Evolutionary conservation across 2,797 vertebrate genomes (phyloP).

Genomic region (Channa striata): DNA sequence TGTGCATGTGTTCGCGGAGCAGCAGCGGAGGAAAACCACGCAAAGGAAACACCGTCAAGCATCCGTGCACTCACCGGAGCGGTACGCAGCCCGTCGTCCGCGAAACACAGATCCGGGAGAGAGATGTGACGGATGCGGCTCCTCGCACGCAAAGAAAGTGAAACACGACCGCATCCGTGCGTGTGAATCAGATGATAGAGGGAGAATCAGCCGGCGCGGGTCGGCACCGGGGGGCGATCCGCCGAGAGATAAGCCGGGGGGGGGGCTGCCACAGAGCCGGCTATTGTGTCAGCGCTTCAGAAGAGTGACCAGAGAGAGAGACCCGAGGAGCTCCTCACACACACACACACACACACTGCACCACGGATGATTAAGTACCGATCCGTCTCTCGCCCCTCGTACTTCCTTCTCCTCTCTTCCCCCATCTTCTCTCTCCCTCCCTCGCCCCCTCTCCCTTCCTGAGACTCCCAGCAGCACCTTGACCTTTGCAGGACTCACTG

Average conservation of each 20-base stretch:
- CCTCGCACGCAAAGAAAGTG: constrained; percentile 59
- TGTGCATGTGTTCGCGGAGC: constrained; percentile 8
- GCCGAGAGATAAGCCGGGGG: constrained; percentile 55
- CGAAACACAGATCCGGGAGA: constrained; percentile 59
- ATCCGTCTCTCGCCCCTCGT: constrained; percentile 3
- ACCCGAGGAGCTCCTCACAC: constrained; percentile 32
- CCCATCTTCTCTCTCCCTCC: constrained; percentile 5
- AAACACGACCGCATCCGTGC: constrained; percentile 36
- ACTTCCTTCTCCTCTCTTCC: not conserved
- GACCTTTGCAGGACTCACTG: not conserved
- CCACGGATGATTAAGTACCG: constrained; percentile 53
- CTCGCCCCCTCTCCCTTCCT: not conserved
- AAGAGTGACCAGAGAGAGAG: constrained; percentile 37
- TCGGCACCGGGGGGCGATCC: constrained; percentile 44
- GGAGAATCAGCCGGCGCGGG: constrained; percentile 30
- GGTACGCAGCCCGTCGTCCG: constrained; percentile 59
- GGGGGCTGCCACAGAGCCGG: constrained; percentile 43
- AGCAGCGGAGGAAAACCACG: constrained; percentile 9
- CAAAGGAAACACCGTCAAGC: constrained; percentile 46
- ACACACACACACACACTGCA: constrained; percentile 44
- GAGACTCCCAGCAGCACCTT: constrained; percentile 16
- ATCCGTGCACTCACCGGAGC: constrained; percentile 62
- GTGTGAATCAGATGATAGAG: constrained; percentile 33
- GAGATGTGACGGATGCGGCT: constrained; percentile 45
- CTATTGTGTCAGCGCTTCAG: constrained; percentile 43